Base-by-base conservation (phyloP, 2,797 vertebrate genomes). In the Tapirus indicus region DNA sequence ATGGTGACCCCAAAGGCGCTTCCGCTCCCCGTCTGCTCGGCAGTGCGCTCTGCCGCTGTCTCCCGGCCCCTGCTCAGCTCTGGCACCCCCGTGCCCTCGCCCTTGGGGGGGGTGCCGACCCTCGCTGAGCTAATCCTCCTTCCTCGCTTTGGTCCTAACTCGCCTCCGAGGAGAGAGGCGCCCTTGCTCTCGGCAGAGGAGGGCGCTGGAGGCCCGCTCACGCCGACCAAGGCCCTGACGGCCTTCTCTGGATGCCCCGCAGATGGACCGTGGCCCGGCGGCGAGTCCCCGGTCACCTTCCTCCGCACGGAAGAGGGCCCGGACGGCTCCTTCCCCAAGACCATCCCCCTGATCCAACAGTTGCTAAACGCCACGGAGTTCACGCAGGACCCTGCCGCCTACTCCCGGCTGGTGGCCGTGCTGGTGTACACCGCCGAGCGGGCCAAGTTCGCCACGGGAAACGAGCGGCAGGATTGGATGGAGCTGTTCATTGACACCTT, bases 341-440 rank as follows among this genome's bases (percentile, higher is more conserved):
- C 99, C 98, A 98, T 99, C 98, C 99, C 99, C 95, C 99, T 99
- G 98, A 99, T 99, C 99, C 98, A 99, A 98, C 98, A 98, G 98
- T 99, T 99, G 98, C 99, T 99, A 99, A 99, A 98, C 97, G 98
- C 98, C 98, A 99, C 99, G 99, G 99, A 99, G 97, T 99, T 99
- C 98, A 99, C 99, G 87, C 99, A 98, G 98, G 99, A 99, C 95
- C 99, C 99, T 85, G 99, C 99, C 98, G 88, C 94, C 98, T 99
- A 99, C 98, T 98, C 98, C 98, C 98, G 98, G 97, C 99, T 99
- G 98, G 99, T 99, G 99, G 99, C 99, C 96, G 99, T 99, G 98
- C 99, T 99, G 99, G 99, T 99, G 97, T 99, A 99, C 99, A 99
- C 99, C 68, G 99, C 99, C 85, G 99, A 99, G 99, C 99, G 99